Evolutionary conservation across 2,797 vertebrate species (phyloP).

Genomic region (Tachyglossus aculeatus): DNA sequence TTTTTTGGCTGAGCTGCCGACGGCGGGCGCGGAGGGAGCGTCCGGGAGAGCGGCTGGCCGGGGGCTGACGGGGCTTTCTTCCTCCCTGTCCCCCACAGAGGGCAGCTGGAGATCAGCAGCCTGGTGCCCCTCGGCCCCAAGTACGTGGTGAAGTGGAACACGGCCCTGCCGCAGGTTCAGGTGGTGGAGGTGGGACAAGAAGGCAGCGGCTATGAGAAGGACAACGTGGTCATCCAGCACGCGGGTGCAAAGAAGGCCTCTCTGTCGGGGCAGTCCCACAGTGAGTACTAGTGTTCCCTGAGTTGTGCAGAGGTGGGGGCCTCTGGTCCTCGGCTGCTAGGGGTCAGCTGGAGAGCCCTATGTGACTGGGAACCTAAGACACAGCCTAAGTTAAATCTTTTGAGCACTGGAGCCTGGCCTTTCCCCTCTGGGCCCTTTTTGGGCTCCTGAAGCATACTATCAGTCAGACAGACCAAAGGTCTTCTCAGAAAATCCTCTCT

Average conservation of each 20-base stretch:
- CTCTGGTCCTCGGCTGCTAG: too few relatives aligned
- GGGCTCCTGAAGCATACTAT: too few relatives aligned
- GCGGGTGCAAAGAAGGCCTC: constrained; percentile 72
- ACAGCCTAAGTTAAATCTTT: too few relatives aligned
- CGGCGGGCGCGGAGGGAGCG: neutral
- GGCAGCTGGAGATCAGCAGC: constrained; percentile 90
- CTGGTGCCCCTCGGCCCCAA: constrained; percentile 92
- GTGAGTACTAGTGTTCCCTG: too few relatives aligned
- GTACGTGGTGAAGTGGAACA: constrained; percentile 95
- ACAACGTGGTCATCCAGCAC: constrained; percentile 73
- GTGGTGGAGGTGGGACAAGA: constrained; percentile 95
- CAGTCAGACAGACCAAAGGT: too few relatives aligned
- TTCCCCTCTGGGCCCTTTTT: too few relatives aligned
- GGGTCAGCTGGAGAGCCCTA: too few relatives aligned
- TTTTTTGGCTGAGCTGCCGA: constrained; percentile 18
- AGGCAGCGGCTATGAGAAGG: constrained; percentile 75
- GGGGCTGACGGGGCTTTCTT: neutral
- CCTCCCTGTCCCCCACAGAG: constrained; percentile 67
- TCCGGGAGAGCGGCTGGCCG: accelerated
- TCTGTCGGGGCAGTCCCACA: constrained; percentile 64
- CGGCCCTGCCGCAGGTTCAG: constrained; percentile 88
- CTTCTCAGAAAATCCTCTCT: too few relatives aligned
- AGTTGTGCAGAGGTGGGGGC: too few relatives aligned
- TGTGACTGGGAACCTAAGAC: too few relatives aligned
- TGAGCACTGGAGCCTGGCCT: too few relatives aligned